Base-by-base conservation (phyloP, 2,888 invertebrate species). In the Cyclophora albipunctata region DNA sequence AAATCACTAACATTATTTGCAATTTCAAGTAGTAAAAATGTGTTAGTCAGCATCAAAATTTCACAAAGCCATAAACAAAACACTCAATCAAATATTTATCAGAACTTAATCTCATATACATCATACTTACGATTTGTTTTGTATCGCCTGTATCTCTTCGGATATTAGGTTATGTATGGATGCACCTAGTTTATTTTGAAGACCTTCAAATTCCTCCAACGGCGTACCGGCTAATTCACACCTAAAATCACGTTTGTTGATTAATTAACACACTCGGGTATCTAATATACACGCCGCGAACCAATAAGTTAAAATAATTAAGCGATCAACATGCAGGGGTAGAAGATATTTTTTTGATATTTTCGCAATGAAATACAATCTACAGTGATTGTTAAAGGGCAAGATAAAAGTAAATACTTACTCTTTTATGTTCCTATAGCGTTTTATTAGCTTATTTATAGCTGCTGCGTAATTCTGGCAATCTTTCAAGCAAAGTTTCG, bases 361-460 rank as follows among this genome's bases (percentile, higher is more conserved):
- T 45, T 45, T 45, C 40, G 20, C 7, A 7, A 47, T 5, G 5
- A 52, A 49, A 37, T 35, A 7, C 35, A 37, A 33, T 20, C 20
- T 20, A 20, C 20, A 20, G 20, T 20, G 20, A 20, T 20, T 20
- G 20, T 20, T 20, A 20, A 20, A 45, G 35, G 33, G 35, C 35
- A 35, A 42, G 4, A 51, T 49, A 48, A 56, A 62, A 52, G 50
- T 51, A 56, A 58, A 49, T 60, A 78, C 85, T 85, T 66, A 91
- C 90, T 78, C 73, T 71, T 87, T 79, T 60, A 90, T 80, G 68
- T 81, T 82, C 60, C 74, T 81, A 66, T 88, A 80, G 58, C 91
- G 89, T 69, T 87, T 84, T 64, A 87, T 81, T 65, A 86, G 78
- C 76, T 90, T 90, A 77, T 81, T 78, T 67, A 91, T 81, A 76